phyloP scores from a whole-genome alignment of 2,113 vertebrate genomes.

The Pseudolaguvia tuberculata region DNA sequence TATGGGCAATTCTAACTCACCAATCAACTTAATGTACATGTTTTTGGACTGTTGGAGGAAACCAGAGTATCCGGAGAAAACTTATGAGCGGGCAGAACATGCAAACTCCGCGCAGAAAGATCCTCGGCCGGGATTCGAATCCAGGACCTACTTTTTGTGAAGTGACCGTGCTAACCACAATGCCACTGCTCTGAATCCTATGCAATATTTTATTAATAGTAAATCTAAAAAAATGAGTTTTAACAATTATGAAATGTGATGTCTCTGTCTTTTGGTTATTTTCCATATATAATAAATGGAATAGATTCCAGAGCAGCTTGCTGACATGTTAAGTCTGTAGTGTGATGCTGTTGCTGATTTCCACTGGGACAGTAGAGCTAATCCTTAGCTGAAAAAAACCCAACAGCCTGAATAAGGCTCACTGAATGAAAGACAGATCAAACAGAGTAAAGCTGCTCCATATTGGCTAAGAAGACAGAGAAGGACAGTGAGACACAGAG shows the following conservation, averaged over 20 bases:
- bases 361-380: conserved; percentile 60
- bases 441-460: conserved; percentile 64
- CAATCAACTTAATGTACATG: too few relatives aligned
- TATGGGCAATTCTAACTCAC: too few relatives aligned
- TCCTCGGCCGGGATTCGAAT: too few relatives aligned
- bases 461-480: conserved; percentile 33
- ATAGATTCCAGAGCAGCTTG: conserved; percentile 49
- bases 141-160: too few relatives aligned
- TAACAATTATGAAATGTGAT: not conserved
- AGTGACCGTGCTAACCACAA: too few relatives aligned
- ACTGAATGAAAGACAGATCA: conserved; percentile 65
- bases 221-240: not conserved
- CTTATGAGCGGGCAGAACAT: too few relatives aligned
- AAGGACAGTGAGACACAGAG: conserved; percentile 22
- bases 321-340: conserved; percentile 42
- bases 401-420: conserved; percentile 52
- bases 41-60: too few relatives aligned
- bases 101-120: too few relatives aligned
- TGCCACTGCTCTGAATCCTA: too few relatives aligned
- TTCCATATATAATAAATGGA: not conserved
- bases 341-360: conserved; percentile 54
- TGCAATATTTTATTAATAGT: too few relatives aligned
- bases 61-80: too few relatives aligned
- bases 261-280: not conserved
- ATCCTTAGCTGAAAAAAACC: conserved; percentile 51